Percentiles rank a stretch among this genome's conserved stretches.
These are phyloP conservation scores for Eubasilissa splendida DNA, from an alignment of 2,888 invertebrate genomes.

Conservation along the genomic window DNA sequence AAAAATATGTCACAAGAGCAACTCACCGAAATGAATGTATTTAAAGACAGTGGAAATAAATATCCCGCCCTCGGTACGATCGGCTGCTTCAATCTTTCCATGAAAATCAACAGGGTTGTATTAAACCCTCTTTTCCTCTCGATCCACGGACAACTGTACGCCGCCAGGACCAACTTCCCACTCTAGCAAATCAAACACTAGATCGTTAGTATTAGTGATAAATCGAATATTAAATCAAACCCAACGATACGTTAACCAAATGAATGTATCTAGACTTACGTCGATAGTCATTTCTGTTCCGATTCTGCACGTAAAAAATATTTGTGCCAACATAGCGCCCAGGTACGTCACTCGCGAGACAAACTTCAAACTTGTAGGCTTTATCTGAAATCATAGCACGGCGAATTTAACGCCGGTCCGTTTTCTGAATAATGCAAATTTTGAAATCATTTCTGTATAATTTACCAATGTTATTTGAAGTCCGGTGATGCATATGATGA, in stretches of 20 bases:
- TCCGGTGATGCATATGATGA: conserved; percentile 68
- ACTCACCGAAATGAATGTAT: conserved; percentile 55
- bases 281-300: conserved; percentile 53
- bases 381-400: conserved; percentile 43
- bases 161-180: conserved; percentile 42
- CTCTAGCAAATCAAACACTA: conserved; percentile 26
- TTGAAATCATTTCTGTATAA: not conserved
- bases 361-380: conserved; percentile 55
- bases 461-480: conserved; percentile 67
- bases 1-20: too few species aligned
- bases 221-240: not conserved
- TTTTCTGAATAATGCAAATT: not conserved
- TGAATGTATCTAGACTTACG: conserved; percentile 21
- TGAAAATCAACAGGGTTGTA: conserved; percentile 24
- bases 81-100: too few species aligned
- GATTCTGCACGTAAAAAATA: conserved; percentile 55
- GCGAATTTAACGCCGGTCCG: too few species aligned
- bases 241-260: not conserved
- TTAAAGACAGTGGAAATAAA: conserved; percentile 55
- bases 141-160: conserved; percentile 49
- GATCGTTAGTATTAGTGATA: not conserved
- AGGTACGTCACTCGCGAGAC: conserved; percentile 52
- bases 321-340: conserved; percentile 56
- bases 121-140: conserved; percentile 34
- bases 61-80: conserved; percentile 18